These are phyloP conservation scores for Amblyornis subalaris DNA, from an alignment of 2,113 vertebrate genomes.

Conservation along the genomic window DNA sequence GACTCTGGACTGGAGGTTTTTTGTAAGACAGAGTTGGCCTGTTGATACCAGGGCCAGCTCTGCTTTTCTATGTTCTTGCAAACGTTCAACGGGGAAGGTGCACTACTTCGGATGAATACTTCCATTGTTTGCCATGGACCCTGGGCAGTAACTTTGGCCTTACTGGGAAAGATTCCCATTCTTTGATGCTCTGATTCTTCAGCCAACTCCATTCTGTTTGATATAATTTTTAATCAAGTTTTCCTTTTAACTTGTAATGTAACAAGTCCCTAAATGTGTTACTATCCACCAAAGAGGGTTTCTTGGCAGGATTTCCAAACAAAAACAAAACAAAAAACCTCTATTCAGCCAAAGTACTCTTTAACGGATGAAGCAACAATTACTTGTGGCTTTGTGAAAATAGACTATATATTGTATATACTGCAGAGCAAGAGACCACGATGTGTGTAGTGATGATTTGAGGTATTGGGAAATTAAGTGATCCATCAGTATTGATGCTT, in stretches of 20 bases:
- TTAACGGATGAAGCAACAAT: slow-evolving; percentile 56
- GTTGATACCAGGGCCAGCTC: background rate
- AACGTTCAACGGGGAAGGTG: background rate
- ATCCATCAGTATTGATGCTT: slow-evolving; percentile 37
- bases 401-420: slow-evolving; percentile 35
- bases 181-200: slow-evolving; percentile 60
- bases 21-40: background rate
- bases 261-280: slow-evolving; percentile 67
- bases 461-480: slow-evolving; percentile 41
- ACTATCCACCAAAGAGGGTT: slow-evolving; percentile 55
- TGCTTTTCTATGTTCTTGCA: background rate
- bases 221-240: slow-evolving; percentile 60
- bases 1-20: background rate
- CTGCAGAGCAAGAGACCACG: background rate
- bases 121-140: slow-evolving; percentile 59
- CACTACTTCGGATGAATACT: slow-evolving; percentile 51
- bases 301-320: slow-evolving; percentile 60
- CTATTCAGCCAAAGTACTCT: slow-evolving; percentile 53
- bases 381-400: slow-evolving; percentile 61
- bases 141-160: slow-evolving; percentile 46
- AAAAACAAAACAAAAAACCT: slow-evolving; percentile 54
- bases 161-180: slow-evolving; percentile 58
- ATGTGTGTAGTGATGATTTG: slow-evolving; percentile 54
- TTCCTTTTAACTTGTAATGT: slow-evolving; percentile 65
- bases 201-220: slow-evolving; percentile 49